These are phyloP conservation scores for Drosophila takahashii DNA, from an alignment of 1,140 invertebrate species.

Conservation along the genomic window DNA sequence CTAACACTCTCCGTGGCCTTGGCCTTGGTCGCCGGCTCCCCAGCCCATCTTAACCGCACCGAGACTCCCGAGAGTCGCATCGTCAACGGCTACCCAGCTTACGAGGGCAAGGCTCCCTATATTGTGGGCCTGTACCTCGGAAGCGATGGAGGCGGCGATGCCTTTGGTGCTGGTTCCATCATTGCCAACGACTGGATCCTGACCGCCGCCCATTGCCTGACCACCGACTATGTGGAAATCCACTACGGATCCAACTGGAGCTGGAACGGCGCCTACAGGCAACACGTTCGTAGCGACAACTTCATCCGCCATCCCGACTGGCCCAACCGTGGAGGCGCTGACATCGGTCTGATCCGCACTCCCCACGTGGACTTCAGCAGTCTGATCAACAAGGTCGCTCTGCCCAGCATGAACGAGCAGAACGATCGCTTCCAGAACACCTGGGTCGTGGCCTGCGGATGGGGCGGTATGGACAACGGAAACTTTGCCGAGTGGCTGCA, in stretches of 20 bases:
- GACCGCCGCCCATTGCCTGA: conserved; percentile 87
- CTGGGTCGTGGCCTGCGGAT: conserved; percentile 61
- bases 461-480: conserved; percentile 56
- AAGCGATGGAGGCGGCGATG: conserved; percentile 45
- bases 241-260: conserved; percentile 67
- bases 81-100: conserved; percentile 57
- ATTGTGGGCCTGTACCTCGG: conserved; percentile 84
- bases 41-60: conserved; percentile 7
- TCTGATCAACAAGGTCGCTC: conserved; percentile 38
- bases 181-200: conserved; percentile 86
- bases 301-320: conserved; percentile 56
- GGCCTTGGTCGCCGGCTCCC: conserved; percentile 25
- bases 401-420: conserved; percentile 39
- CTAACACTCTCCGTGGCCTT: conserved; percentile 25
- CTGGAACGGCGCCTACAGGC: conserved; percentile 34
- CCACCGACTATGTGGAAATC: conserved; percentile 50
- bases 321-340: conserved; percentile 44
- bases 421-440: conserved; percentile 44
- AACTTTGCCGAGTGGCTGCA: conserved; percentile 58
- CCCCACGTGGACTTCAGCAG: conserved; percentile 38
- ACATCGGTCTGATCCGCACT: conserved; percentile 61
- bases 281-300: conserved; percentile 52
- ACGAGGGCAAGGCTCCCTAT: conserved; percentile 85
- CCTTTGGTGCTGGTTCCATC: conserved; percentile 86
- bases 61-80: conserved; percentile 41